Base-by-base conservation (phyloP, 2,888 invertebrate genomes). In the Leptopilina myrica region DNA sequence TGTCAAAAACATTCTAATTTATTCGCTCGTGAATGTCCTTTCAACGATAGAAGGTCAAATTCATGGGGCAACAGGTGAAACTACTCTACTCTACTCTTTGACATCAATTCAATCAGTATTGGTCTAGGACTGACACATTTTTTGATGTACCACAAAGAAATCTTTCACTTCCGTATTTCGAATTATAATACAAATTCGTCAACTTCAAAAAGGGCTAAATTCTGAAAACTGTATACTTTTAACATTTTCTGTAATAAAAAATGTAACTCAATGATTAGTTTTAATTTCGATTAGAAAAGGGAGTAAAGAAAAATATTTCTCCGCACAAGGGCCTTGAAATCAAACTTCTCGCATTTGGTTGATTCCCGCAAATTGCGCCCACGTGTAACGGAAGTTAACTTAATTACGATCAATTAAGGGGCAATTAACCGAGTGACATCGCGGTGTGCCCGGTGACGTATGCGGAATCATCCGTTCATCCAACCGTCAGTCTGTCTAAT, bases 381-480 rank as follows among this genome's bases (percentile, higher is more conserved):
- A 84, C 86, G 86, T 85, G 84, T 83, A 79, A 79, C 62, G 79
- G 76, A 84, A 85, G 85, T 88, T 88, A 88, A 89, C 87, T 90
- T 87, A 88, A 90, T 90, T 89, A 90, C 87, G 83, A 84, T 82
- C 89, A 89, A 89, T 90, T 89, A 89, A 88, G 87, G 85, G 85
- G 83, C 89, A 88, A 90, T 90, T 90, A 89, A 89, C 87, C 81
- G 85, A 85, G 84, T 79, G 81, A 84, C 85, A 84, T 82, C 64
- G 69, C 76, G 76, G 73, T 82, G 77, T 78, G 73, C 78, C 66
- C 79, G 77, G 77, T 75, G 75, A 78, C 80, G 75, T 82, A 86
- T 81, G 76, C 81, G 79, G 81, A 80, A 67, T 73, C 76, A 76
- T 75, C 79, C 69, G 67, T 77, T 77, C 76, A 67, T 76, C 76